Conservation (phyloP, 2,113 vertebrate genomes). For the Butastur rufipennis region DNA sequence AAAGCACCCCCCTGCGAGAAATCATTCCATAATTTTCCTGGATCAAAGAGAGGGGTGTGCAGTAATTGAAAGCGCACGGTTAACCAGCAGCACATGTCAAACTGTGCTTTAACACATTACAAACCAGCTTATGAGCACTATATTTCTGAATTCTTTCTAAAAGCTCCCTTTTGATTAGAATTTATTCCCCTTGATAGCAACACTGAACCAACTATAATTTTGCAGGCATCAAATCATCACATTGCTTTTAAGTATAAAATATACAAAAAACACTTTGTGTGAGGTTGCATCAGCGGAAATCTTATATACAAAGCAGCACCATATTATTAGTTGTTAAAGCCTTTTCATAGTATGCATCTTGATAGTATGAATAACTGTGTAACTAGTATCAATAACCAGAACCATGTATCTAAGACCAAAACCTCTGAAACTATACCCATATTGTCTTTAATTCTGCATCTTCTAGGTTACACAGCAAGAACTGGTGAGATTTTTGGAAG, state of each 20-base stretch:
- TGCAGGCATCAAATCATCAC: background rate
- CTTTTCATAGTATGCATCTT: accelerated
- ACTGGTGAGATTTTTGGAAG: background rate
- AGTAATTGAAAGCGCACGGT: background rate
- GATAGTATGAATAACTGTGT: accelerated
- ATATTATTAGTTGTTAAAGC: background rate
- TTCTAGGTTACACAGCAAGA: background rate
- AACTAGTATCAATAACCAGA: background rate
- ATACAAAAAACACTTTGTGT: accelerated
- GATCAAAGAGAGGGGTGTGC: background rate
- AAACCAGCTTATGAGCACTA: background rate
- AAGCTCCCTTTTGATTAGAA: background rate
- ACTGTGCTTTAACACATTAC: background rate
- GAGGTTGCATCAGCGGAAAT: background rate
- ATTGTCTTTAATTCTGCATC: background rate
- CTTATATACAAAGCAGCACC: background rate
- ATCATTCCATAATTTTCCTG: background rate
- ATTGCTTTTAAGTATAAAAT: background rate
- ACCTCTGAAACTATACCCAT: background rate
- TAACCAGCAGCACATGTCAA: background rate
- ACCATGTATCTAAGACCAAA: background rate
- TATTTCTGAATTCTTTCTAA: background rate
- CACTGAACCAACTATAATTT: background rate
- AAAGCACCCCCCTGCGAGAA: background rate
- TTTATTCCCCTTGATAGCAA: background rate